Conservation (phyloP, 2,888 invertebrate genomes). For the Noctua janthina region DNA sequence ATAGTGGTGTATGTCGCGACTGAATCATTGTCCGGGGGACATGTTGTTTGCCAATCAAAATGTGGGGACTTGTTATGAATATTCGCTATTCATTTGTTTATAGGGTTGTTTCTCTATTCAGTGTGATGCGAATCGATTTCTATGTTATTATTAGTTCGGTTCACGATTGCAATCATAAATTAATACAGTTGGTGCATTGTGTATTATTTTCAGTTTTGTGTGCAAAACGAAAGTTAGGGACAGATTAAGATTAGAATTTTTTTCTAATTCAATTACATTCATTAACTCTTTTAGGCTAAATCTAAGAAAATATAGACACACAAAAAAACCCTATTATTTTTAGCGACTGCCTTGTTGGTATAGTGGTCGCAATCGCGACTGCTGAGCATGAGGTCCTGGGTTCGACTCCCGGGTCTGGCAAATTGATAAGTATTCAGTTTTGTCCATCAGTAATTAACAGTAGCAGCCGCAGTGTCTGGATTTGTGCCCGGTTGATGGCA, state of each 20-base stretch:
- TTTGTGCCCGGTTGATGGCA: no score
- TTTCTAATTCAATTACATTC: not conserved
- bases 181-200: not conserved
- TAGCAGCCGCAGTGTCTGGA: no score
- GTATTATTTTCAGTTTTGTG: not conserved
- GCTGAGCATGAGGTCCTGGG: no score
- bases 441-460: no score
- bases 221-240: not conserved
- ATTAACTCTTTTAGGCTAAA: not conserved
- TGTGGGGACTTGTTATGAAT: constrained; percentile 50
- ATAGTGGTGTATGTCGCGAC: constrained; percentile 59
- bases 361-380: no score
- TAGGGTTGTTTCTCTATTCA: constrained; percentile 25
- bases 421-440: no score
- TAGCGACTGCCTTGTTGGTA: not conserved
- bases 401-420: no score
- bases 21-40: constrained; percentile 55
- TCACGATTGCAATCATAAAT: not conserved
- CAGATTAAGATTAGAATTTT: not conserved
- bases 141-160: constrained; percentile 1
- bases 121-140: constrained; percentile 18
- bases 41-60: constrained; percentile 60
- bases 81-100: constrained; percentile 53
- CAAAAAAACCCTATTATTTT: not conserved
- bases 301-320: not conserved